Evolutionary conservation across 2,888 invertebrate species (phyloP), one percentile per base, ranked within the genome.

Genomic region (Cephus pulcher): DNA sequence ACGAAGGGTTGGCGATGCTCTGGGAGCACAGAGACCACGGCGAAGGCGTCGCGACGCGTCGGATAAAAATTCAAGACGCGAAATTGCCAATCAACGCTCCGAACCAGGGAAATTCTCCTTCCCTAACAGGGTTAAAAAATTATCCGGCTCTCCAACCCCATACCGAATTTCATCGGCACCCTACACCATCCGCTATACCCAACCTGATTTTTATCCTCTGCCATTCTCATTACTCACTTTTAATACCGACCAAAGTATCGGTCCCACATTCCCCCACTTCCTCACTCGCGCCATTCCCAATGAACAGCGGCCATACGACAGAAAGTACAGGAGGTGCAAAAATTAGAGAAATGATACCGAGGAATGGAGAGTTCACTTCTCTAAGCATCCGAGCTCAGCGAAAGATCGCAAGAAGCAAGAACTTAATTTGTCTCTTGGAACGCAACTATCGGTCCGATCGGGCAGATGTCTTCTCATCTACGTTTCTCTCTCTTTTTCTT

Each of bases 21-120:
- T 9, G 56, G 23, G 56, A 56, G 23, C 56, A 56, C 56, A 56
- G 56, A 56, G 56, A 56, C 56, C 56, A 56, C 56, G 56, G 23
- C 56, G 56, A 56, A 56, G 56, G 56, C 56, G 56, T 56, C 56
- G 83, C 84, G 85, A 78, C 83, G 82, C 84, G 86, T 82, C 80
- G 88, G 88, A 90, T 91, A 91, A 91, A 91, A 91, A 91, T 91
- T 91, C 91, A 91, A 91, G 91, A 91, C 90, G 91, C 88, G 89
- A 90, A 91, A 91, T 91, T 91, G 90, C 88, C 91, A 91, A 91
- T 91, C 91, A 91, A 88, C 87, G 88, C 56, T 56, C 56, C 56
- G 85, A 71, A 34, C 32, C 33, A 12, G 71, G 71, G 12, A 34
- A 79, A 82, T 81, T 80, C 84, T 76, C 82, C 82, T 84, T 82